These are phyloP conservation scores for Acleris holmiana DNA, from an alignment of 2,888 invertebrate genomes.

Conservation along the genomic window DNA sequence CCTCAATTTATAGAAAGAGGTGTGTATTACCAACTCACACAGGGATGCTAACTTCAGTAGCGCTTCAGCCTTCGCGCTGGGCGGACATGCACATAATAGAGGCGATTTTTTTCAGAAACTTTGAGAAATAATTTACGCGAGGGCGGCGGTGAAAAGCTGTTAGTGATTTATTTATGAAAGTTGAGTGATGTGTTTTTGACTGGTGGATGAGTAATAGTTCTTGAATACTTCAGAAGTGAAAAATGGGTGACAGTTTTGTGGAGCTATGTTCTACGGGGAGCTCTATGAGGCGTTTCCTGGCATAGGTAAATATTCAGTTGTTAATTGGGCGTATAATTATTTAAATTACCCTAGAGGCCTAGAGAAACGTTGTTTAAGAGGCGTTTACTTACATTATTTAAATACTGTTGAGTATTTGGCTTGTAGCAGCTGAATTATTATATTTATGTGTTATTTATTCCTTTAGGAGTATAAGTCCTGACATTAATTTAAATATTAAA, in stretches of 20 bases:
- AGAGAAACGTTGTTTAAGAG: background rate
- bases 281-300: constrained; percentile 53
- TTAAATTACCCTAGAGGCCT: too few relatives aligned
- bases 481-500: too few relatives aligned
- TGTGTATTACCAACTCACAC: constrained; percentile 23
- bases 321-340: background rate
- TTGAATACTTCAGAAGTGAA: constrained; percentile 20
- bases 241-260: constrained; percentile 45
- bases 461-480: too few relatives aligned
- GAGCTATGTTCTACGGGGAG: constrained; percentile 44
- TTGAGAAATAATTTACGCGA: constrained; percentile 53
- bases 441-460: too few relatives aligned
- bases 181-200: constrained; percentile 31
- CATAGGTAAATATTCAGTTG: constrained; percentile 59
- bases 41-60: constrained; percentile 56
- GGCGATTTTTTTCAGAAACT: constrained; percentile 66
- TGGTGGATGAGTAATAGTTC: constrained; percentile 15
- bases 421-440: too few relatives aligned
- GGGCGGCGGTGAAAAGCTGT: constrained; percentile 25
- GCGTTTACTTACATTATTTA: background rate
- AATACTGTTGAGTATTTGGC: background rate
- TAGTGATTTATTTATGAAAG: constrained; percentile 9
- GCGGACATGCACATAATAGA: constrained; percentile 51
- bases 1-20: constrained; percentile 16
- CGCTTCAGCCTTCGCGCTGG: constrained; percentile 66